Conservation (phyloP, 2,888 invertebrate species). For the Tetramorium bicarinatum region DNA sequence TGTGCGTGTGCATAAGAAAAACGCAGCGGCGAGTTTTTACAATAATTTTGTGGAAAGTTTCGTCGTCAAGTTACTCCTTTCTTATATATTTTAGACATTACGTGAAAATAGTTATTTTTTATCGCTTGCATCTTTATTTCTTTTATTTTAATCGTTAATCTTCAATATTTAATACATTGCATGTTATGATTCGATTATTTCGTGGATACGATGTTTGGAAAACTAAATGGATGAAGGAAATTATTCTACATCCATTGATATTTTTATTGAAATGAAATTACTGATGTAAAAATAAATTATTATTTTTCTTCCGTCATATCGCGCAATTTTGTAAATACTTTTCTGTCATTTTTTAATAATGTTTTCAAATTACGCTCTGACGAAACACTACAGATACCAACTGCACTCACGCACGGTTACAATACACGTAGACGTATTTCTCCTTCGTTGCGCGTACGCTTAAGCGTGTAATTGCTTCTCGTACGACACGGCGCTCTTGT, state of each 20-base stretch:
- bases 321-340: neutral
- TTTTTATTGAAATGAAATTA: neutral
- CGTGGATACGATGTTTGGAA: neutral
- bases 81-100: neutral
- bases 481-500: neutral
- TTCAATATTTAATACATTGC: no score
- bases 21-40: constrained; percentile 20
- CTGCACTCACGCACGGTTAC: neutral
- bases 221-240: neutral
- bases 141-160: neutral
- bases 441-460: neutral
- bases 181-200: neutral
- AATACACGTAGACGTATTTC: neutral
- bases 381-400: neutral
- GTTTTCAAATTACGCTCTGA: neutral
- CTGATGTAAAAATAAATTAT: neutral
- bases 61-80: constrained; percentile 30
- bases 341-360: neutral
- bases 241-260: neutral
- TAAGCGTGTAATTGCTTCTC: neutral
- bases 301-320: no score
- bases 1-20: constrained; percentile 43
- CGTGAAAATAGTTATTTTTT: neutral
- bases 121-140: neutral
- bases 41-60: constrained; percentile 24